phyloP scores from a whole-genome alignment of 2,888 invertebrate genomes.

The Macaria notata region DNA sequence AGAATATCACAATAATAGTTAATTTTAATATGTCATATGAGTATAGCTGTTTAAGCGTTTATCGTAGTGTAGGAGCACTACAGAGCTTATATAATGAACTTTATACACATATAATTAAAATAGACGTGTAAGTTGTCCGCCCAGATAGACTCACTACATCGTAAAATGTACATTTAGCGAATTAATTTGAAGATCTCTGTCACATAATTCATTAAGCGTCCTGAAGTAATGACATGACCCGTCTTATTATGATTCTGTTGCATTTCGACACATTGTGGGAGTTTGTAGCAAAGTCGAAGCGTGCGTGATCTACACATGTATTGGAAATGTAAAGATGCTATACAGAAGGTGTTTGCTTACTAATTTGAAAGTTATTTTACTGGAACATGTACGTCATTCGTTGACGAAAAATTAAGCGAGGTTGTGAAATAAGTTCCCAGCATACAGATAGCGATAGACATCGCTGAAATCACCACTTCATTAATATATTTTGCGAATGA shows the following conservation, averaged over 20 bases:
- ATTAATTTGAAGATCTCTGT: slow-evolving; percentile 67
- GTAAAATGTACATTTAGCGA: slow-evolving; percentile 48
- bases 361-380: slow-evolving; percentile 1
- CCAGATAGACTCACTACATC: slow-evolving; percentile 48
- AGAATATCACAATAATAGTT: slow-evolving; percentile 15
- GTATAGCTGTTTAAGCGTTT: slow-evolving; percentile 16
- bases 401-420: slow-evolving; percentile 1
- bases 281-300: too few relatives aligned
- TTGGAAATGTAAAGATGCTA: too few relatives aligned
- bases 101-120: slow-evolving; percentile 20
- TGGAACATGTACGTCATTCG: slow-evolving; percentile 1
- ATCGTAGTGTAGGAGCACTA: slow-evolving; percentile 29
- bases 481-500: slow-evolving; percentile 11
- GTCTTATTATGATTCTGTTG: slow-evolving; percentile 26
- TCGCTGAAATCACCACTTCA: slow-evolving; percentile 5
- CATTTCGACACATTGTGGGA: too few relatives aligned
- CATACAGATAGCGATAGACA: not conserved
- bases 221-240: slow-evolving; percentile 47
- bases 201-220: slow-evolving; percentile 40
- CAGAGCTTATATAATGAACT: slow-evolving; percentile 27
- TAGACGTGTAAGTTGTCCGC: slow-evolving; percentile 33
- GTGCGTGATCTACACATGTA: too few relatives aligned
- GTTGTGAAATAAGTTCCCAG: slow-evolving; percentile 13
- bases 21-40: slow-evolving; percentile 9
- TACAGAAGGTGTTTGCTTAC: slow-evolving; percentile 1